These are phyloP conservation scores for Cryptophagus acutangulus DNA, from an alignment of 2,888 invertebrate genomes.

Conservation along the genomic window DNA sequence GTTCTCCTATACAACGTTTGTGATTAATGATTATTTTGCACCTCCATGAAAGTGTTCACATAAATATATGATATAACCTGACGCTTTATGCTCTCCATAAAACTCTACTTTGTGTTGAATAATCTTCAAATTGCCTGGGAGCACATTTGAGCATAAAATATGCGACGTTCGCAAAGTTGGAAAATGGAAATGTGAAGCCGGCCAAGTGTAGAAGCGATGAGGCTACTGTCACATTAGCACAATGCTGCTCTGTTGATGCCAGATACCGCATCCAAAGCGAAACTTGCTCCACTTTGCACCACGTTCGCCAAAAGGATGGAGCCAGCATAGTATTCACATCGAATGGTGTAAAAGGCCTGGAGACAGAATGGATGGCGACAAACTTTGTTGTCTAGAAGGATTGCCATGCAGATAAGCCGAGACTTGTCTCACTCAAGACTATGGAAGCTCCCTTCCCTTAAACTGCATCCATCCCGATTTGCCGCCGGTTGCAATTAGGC, in stretches of 20 bases:
- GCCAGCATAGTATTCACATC: constrained; percentile 6
- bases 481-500: constrained; percentile 34
- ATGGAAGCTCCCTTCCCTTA: constrained; percentile 37
- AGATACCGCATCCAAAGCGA: constrained; percentile 17
- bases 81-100: constrained; percentile 45
- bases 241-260: constrained; percentile 36
- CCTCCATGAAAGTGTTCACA: constrained; percentile 42
- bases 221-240: constrained; percentile 44
- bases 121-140: constrained; percentile 47
- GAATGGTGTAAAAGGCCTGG: constrained; percentile 19
- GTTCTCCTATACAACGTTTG: too few species aligned
- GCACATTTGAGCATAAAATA: constrained; percentile 44
- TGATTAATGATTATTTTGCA: constrained; percentile 45
- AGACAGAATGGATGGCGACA: constrained; percentile 41
- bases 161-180: constrained; percentile 33
- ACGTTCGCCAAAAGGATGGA: constrained; percentile 2
- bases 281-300: constrained; percentile 7
- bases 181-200: constrained; percentile 41
- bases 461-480: constrained; percentile 32
- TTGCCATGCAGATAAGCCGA: constrained; percentile 38
- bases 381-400: constrained; percentile 43
- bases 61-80: constrained; percentile 47
- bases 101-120: constrained; percentile 48
- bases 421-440: constrained; percentile 20
- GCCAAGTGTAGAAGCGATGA: constrained; percentile 44